Evolutionary conservation across 2,797 vertebrate species (phyloP).

Genomic region (Myoxocephalus aenaeus): DNA sequence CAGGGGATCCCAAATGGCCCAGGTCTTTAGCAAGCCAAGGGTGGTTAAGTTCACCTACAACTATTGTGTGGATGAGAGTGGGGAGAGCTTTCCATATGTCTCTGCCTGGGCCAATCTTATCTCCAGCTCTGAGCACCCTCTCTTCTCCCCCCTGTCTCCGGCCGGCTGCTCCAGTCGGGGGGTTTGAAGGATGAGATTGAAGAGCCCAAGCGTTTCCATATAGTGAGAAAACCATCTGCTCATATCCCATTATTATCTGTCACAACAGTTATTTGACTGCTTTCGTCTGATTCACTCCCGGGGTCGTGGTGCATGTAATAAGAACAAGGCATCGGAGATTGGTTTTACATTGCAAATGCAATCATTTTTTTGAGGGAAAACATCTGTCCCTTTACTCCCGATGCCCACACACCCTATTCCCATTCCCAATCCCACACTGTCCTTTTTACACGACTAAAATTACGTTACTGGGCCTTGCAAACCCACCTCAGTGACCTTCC

Average conservation of each 20-base stretch:
- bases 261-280: slow-evolving; percentile 79
- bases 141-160: slow-evolving; percentile 34
- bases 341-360: slow-evolving; percentile 84
- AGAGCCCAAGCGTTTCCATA: slow-evolving; percentile 51
- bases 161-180: slow-evolving; percentile 19
- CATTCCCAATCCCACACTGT: slow-evolving; percentile 32
- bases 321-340: slow-evolving; percentile 75
- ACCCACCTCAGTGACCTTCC: slow-evolving; percentile 11
- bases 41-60: slow-evolving; percentile 22
- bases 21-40: slow-evolving; percentile 21
- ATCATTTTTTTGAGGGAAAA: slow-evolving; percentile 78
- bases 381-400: slow-evolving; percentile 58
- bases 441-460: slow-evolving; percentile 41
- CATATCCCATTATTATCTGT: slow-evolving; percentile 78
- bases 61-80: slow-evolving; percentile 37
- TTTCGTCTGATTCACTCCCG: slow-evolving; percentile 72
- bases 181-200: slow-evolving; percentile 49
- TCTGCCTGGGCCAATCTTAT: slow-evolving; percentile 54
- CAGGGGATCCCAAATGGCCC: slow-evolving; percentile 7
- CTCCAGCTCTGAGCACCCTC: slow-evolving; percentile 37
- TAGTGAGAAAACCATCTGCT: slow-evolving; percentile 67
- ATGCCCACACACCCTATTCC: background rate
- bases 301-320: slow-evolving; percentile 74
- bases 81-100: slow-evolving; percentile 40
- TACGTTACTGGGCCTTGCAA: slow-evolving; percentile 41